These are phyloP conservation scores for Drosophila burlai DNA, from an alignment of 1,140 invertebrate genomes.

Conservation along the genomic window DNA sequence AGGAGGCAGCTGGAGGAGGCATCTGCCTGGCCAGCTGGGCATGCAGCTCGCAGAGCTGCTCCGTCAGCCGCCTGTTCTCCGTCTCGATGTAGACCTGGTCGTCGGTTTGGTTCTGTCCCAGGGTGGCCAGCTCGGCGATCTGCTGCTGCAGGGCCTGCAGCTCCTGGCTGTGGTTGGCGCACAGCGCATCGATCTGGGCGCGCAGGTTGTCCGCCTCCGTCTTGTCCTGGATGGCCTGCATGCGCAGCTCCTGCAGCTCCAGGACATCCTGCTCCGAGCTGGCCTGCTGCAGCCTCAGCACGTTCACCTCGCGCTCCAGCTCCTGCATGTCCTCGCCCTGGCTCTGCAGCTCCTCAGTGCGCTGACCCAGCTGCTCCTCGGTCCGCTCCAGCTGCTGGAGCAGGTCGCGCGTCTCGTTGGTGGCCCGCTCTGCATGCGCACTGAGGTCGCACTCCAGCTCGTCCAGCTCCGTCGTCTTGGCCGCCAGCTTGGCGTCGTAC, in stretches of 20 bases:
- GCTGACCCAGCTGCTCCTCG: conserved; percentile 86
- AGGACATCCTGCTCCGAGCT: conserved; percentile 77
- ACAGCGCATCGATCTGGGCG: conserved; percentile 71
- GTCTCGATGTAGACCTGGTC: conserved; percentile 83
- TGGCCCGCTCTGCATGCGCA: conserved; percentile 87
- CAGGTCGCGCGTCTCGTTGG: conserved; percentile 86
- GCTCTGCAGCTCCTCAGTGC: conserved; percentile 85
- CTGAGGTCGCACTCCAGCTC: conserved; percentile 88
- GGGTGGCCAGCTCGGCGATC: conserved; percentile 75
- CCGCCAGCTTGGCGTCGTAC: conserved; percentile 86
- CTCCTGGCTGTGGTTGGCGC: conserved; percentile 77
- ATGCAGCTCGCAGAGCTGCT: conserved; percentile 75
- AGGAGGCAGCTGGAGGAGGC: conserved; percentile 34
- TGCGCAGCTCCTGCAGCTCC: conserved; percentile 79
- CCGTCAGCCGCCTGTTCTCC: conserved; percentile 79
- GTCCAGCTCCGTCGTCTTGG: conserved; percentile 87
- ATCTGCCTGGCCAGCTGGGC: conserved; percentile 55
- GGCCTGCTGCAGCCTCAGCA: conserved; percentile 80
- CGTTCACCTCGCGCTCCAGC: conserved; percentile 74
- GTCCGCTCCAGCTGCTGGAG: conserved; percentile 86
- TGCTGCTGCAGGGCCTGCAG: conserved; percentile 72
- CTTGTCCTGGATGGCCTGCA: conserved; percentile 82
- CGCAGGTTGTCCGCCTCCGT: conserved; percentile 82
- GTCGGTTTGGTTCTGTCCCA: conserved; percentile 83
- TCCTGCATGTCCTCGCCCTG: conserved; percentile 84